Percentiles rank a stretch among this genome's conserved stretches.
phyloP scores from a whole-genome alignment of 2,888 invertebrate species.

The Hofmannophila pseudospretella region DNA sequence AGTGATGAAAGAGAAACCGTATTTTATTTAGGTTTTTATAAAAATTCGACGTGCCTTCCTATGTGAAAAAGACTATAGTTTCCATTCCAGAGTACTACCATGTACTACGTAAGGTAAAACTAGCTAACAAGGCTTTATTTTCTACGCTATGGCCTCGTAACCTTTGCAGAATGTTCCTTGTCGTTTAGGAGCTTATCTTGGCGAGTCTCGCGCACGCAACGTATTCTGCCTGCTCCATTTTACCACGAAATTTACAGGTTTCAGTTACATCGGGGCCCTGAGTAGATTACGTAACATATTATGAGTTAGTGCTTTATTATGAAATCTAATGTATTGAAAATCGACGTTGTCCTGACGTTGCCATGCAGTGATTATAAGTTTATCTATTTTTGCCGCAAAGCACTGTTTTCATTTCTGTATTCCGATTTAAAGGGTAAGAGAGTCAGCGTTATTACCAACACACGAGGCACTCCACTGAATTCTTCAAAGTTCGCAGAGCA shows the following conservation, averaged over 20 bases:
- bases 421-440: too few relatives aligned
- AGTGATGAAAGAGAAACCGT: too few relatives aligned
- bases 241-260: slow-evolving; percentile 39
- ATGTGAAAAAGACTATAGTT: too few relatives aligned
- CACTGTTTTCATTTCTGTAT: too few relatives aligned
- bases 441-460: too few relatives aligned
- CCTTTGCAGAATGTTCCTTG: slow-evolving; percentile 42
- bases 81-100: neutral
- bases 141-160: slow-evolving; percentile 35
- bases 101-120: slow-evolving; percentile 18
- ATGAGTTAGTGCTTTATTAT: neutral
- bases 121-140: slow-evolving; percentile 30
- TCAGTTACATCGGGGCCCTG: slow-evolving; percentile 22
- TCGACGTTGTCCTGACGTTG: slow-evolving; percentile 2
- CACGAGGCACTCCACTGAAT: too few relatives aligned
- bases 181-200: slow-evolving; percentile 44
- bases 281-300: slow-evolving; percentile 39
- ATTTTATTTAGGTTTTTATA: too few relatives aligned
- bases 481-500: too few relatives aligned
- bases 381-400: too few relatives aligned
- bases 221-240: slow-evolving; percentile 37
- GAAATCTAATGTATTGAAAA: slow-evolving; percentile 4
- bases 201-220: slow-evolving; percentile 46
- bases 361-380: too few relatives aligned
- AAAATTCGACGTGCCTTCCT: too few relatives aligned